Evolutionary conservation across 2,113 vertebrate genomes (phyloP).

Genomic region (Tychaedon coryphoeus): DNA sequence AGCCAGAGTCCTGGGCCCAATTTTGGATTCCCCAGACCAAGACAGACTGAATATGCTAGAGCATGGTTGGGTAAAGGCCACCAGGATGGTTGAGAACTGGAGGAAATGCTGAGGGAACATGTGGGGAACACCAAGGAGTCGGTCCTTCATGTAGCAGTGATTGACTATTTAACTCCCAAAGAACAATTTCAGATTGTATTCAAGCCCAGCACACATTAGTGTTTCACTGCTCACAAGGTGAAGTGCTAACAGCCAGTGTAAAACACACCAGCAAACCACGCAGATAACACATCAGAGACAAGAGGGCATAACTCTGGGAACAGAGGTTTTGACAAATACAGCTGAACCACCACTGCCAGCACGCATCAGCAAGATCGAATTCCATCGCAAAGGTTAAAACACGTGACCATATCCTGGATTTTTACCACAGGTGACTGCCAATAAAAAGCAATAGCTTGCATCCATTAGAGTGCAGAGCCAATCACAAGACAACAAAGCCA

Average conservation of each 20-base stretch:
- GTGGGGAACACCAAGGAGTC: not conserved
- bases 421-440: not conserved
- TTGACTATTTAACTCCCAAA: not conserved
- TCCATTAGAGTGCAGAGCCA: not conserved
- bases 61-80: not conserved
- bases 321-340: not conserved
- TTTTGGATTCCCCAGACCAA: not conserved
- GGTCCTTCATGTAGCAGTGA: accelerated
- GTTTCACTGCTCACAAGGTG: not conserved
- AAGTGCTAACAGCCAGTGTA: not conserved
- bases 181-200: not conserved
- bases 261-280: not conserved
- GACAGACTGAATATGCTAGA: not conserved
- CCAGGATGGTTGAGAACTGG: not conserved
- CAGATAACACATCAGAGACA: not conserved
- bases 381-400: not conserved
- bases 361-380: not conserved
- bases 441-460: not conserved
- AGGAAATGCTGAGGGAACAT: not conserved
- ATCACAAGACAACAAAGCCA: not conserved
- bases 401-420: not conserved
- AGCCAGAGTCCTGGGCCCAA: not conserved
- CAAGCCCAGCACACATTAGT: not conserved
- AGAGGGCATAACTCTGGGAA: not conserved
- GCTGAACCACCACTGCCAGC: not conserved